phyloP scores from a whole-genome alignment of 2,113 vertebrate genomes.

The Coracopsis vasa region DNA sequence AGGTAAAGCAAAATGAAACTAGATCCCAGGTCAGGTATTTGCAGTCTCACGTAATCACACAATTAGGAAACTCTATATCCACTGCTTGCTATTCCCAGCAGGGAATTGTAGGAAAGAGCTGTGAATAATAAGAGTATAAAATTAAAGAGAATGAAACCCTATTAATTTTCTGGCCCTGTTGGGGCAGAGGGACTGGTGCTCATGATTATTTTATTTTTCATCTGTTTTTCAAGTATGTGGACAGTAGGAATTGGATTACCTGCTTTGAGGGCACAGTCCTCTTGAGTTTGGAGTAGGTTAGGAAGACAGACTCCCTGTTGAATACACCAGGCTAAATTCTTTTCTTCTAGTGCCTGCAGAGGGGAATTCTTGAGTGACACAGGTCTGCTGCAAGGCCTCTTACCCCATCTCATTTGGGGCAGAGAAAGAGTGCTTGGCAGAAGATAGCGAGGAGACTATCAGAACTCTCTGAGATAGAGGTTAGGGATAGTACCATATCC shows the following conservation, averaged over 20 bases:
- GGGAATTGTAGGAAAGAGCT: not conserved
- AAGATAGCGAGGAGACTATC: not conserved
- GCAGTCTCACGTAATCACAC: constrained; percentile 33
- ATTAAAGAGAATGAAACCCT: constrained; percentile 1
- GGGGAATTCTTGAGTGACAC: not conserved
- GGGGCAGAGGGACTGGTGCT: not conserved
- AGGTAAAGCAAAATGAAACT: constrained; percentile 40
- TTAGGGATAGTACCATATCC: not conserved
- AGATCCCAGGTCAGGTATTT: not conserved
- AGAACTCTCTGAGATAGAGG: not conserved
- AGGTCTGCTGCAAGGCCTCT: not conserved
- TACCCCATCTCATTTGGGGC: not conserved
- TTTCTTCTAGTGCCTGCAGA: not conserved
- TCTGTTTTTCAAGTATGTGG: not conserved
- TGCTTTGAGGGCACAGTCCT: not conserved
- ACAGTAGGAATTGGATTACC: not conserved
- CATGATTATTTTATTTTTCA: not conserved
- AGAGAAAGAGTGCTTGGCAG: not conserved
- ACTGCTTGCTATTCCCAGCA: not conserved
- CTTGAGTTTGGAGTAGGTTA: not conserved
- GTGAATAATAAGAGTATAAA: constrained; percentile 22
- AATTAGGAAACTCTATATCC: constrained; percentile 8
- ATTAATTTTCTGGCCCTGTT: not conserved
- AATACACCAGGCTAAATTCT: not conserved
- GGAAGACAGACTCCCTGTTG: not conserved